These are phyloP conservation scores for Neodontobutis hainanensis DNA, from an alignment of 2,113 vertebrate genomes.

Conservation along the genomic window DNA sequence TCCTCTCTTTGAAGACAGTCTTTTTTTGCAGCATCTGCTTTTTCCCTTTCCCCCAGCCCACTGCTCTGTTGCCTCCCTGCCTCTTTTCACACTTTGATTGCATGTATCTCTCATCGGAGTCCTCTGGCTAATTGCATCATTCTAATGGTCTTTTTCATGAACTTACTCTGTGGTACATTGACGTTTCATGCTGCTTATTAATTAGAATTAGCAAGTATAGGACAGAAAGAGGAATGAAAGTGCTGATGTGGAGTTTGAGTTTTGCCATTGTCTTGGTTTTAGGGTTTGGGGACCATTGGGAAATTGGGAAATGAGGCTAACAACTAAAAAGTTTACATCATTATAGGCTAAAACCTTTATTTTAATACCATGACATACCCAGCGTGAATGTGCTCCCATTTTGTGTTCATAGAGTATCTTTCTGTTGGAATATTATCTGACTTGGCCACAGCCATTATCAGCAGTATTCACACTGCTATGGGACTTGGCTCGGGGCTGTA, in stretches of 20 bases:
- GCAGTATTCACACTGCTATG: constrained; percentile 59
- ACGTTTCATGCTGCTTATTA: constrained; percentile 70
- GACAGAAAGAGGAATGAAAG: constrained; percentile 56
- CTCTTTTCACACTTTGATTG: constrained; percentile 74
- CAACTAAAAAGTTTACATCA: constrained; percentile 69
- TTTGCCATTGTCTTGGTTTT: constrained; percentile 54
- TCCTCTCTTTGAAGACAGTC: constrained; percentile 71
- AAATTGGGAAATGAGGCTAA: constrained; percentile 52
- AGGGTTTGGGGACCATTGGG: constrained; percentile 38
- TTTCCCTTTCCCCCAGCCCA: constrained; percentile 57
- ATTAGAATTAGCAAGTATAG: constrained; percentile 67
- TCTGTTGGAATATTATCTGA: constrained; percentile 65
- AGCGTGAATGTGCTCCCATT: neutral
- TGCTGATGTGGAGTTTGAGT: constrained; percentile 67
- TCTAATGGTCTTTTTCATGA: constrained; percentile 72
- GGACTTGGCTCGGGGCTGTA: constrained; percentile 63
- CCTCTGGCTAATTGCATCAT: constrained; percentile 79
- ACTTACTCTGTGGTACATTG: constrained; percentile 65
- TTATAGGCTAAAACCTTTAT: constrained; percentile 49
- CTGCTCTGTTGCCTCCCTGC: constrained; percentile 57
- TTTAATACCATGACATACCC: constrained; percentile 47
- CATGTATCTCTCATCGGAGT: constrained; percentile 73
- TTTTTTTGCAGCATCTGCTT: constrained; percentile 75
- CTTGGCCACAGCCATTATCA: constrained; percentile 65
- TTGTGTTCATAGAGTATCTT: neutral